These are phyloP conservation scores for Mimumesa dahlbomi DNA, from an alignment of 2,888 invertebrate genomes.

Conservation along the genomic window DNA sequence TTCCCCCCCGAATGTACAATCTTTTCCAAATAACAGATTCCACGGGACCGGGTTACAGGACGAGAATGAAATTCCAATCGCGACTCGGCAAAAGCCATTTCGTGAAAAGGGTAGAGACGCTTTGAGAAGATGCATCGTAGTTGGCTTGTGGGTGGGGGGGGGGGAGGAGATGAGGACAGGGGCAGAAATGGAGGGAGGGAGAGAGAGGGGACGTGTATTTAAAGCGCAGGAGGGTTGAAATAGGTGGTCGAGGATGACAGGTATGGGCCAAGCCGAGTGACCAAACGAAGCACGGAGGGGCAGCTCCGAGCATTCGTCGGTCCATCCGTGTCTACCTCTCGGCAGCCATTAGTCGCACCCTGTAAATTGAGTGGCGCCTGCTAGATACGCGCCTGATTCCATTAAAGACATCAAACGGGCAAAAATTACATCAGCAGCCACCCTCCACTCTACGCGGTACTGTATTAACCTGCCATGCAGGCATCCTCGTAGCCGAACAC, in stretches of 20 bases:
- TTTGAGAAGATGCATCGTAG: neutral
- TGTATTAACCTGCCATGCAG: constrained; percentile 70
- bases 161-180: too few species aligned
- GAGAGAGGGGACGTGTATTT: constrained; percentile 10
- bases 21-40: too few species aligned
- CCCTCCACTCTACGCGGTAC: constrained; percentile 71
- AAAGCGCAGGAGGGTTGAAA: constrained; percentile 13
- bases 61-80: neutral
- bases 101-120: too few species aligned
- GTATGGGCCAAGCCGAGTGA: constrained; percentile 45
- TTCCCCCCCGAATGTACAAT: too few species aligned
- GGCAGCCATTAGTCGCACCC: constrained; percentile 79
- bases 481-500: constrained; percentile 58
- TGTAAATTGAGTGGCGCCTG: constrained; percentile 79
- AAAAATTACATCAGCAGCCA: constrained; percentile 79
- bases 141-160: too few species aligned
- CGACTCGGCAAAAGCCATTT: neutral
- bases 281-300: constrained; percentile 52
- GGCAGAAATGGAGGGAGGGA: too few species aligned
- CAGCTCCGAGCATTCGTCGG: constrained; percentile 56
- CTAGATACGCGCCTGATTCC: constrained; percentile 79
- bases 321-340: constrained; percentile 70
- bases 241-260: constrained; percentile 26
- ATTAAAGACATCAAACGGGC: constrained; percentile 80
- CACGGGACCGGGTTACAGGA: too few species aligned